Conservation (phyloP, 2,888 invertebrate species). For the Temnothorax unifasciatus region DNA sequence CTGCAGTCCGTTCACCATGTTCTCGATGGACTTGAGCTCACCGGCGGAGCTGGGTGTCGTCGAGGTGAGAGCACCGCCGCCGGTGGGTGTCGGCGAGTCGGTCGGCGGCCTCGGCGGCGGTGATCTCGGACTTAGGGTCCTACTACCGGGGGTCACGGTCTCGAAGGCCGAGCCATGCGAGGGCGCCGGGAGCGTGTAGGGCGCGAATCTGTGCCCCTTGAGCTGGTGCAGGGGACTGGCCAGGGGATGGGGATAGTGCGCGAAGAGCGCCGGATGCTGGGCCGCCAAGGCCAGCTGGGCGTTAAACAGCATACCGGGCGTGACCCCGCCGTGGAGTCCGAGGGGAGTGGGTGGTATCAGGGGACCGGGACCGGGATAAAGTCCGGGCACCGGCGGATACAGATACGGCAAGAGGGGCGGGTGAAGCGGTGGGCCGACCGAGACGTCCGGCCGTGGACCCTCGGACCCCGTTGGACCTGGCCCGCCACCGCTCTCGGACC, state of each 20-base stretch:
- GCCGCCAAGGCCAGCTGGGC: constrained; percentile 95
- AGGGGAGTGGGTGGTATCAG: constrained; percentile 91
- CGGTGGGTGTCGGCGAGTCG: constrained; percentile 87
- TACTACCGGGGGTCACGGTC: constrained; percentile 93
- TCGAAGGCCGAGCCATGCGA: constrained; percentile 95
- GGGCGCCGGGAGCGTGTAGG: constrained; percentile 93
- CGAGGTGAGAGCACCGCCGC: constrained; percentile 83
- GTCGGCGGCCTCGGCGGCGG: constrained; percentile 88
- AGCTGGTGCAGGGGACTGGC: constrained; percentile 90
- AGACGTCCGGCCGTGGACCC: constrained; percentile 95
- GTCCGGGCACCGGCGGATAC: constrained; percentile 92
- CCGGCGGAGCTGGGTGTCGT: constrained; percentile 87
- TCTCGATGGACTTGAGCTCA: constrained; percentile 98
- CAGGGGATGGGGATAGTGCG: constrained; percentile 91
- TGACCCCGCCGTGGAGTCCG: constrained; percentile 90
- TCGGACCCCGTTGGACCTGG: constrained; percentile 87
- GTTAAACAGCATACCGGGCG: constrained; percentile 95
- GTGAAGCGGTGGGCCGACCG: constrained; percentile 97
- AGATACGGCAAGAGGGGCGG: constrained; percentile 97
- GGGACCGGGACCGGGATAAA: constrained; percentile 91
- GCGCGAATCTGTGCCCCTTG: constrained; percentile 94
- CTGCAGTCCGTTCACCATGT: constrained; percentile 98
- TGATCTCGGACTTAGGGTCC: constrained; percentile 89
- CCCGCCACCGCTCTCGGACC: constrained; percentile 88
- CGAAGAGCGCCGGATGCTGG: constrained; percentile 93